Evolutionary conservation across 2,113 vertebrate species (phyloP).

Genomic region (Nothoprocta pentlandii): DNA sequence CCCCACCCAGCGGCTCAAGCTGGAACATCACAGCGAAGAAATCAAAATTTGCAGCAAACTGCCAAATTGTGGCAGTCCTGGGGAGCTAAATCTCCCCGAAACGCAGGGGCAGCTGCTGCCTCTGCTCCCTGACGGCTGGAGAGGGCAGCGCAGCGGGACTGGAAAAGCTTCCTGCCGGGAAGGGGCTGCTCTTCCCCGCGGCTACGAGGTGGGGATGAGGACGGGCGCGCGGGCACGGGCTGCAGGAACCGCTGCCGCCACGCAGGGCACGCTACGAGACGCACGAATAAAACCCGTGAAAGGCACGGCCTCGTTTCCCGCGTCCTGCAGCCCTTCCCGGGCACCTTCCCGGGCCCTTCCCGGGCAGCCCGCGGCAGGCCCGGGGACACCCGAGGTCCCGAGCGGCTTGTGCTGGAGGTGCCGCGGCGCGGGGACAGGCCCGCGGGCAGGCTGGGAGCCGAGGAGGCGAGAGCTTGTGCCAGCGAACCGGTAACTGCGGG

Average conservation of each 20-base stretch:
- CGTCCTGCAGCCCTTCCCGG: neutral
- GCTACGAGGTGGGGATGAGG: neutral
- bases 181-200: neutral
- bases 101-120: neutral
- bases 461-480: too few relatives aligned
- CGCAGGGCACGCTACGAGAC: accelerated
- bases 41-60: too few relatives aligned
- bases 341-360: neutral
- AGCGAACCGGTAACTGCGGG: too few relatives aligned
- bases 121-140: accelerated
- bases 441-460: too few relatives aligned
- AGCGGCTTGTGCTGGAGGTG: too few relatives aligned
- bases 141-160: neutral
- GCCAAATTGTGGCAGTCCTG: accelerated
- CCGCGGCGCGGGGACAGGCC: too few relatives aligned
- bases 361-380: too few relatives aligned
- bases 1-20: constrained; percentile 37
- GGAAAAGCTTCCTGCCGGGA: neutral
- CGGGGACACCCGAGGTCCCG: too few relatives aligned
- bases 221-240: accelerated
- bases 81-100: neutral
- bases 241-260: neutral
- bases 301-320: neutral
- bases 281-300: neutral
- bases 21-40: neutral